These are phyloP conservation scores for Ariolimax columbianus DNA, from an alignment of 2,888 invertebrate species.

Conservation along the genomic window DNA sequence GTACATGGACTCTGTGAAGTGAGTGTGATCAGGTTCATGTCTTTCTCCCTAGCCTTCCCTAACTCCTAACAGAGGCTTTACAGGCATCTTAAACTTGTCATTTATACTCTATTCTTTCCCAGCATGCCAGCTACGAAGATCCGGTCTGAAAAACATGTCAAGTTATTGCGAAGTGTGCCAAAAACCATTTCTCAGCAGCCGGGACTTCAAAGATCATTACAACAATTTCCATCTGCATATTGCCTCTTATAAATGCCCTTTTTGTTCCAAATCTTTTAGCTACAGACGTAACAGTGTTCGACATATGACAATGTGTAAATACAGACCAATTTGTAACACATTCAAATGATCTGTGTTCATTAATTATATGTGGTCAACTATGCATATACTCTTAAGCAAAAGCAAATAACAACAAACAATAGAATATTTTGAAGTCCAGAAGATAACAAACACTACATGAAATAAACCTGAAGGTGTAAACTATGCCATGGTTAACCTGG, in stretches of 20 bases:
- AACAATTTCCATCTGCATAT: constrained; percentile 44
- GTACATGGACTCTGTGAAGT: no score
- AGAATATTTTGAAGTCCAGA: neutral
- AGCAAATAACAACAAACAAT: neutral
- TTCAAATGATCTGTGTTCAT: neutral
- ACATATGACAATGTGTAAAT: constrained; percentile 34
- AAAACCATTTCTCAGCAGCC: constrained; percentile 37
- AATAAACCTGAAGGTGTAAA: no score
- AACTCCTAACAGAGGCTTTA: neutral
- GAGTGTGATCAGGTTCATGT: no score
- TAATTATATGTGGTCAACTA: neutral
- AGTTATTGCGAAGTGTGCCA: constrained; percentile 34
- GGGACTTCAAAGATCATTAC: constrained; percentile 44
- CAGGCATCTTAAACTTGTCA: constrained; percentile 1
- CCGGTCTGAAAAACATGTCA: neutral
- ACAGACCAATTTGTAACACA: constrained; percentile 13
- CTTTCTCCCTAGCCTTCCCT: no score
- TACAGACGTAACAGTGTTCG: constrained; percentile 38
- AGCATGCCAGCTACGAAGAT: constrained; percentile 15
- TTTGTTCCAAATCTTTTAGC: constrained; percentile 35
- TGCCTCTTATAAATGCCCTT: constrained; percentile 37
- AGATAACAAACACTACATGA: no score
- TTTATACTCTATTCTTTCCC: constrained; percentile 34
- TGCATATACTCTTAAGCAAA: no score
- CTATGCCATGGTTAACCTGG: no score